Conservation (phyloP, 2,113 vertebrate species). For the Muntiacus reevesi region DNA sequence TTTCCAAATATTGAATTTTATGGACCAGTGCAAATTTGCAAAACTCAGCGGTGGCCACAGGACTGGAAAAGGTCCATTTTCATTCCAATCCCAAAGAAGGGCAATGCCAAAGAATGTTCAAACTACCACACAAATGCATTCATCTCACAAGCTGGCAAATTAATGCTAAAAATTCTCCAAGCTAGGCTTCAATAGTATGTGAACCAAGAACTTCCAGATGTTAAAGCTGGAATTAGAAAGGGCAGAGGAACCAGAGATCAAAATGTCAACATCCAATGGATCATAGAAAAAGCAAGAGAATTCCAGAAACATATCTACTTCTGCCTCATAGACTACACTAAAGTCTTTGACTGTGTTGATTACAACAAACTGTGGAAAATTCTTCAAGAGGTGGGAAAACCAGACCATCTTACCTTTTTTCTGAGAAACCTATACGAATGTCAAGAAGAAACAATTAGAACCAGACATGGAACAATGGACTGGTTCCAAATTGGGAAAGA, state of each 20-base stretch:
- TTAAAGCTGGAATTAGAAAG: background rate
- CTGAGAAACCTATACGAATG: background rate
- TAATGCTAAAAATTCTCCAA: background rate
- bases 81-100: background rate
- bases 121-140: background rate
- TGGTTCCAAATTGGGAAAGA: background rate
- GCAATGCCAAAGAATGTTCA: background rate
- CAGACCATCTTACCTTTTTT: background rate
- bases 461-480: background rate
- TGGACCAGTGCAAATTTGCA: background rate
- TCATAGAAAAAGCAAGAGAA: background rate
- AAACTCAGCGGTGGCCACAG: background rate
- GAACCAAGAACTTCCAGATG: background rate
- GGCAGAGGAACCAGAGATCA: background rate
- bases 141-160: background rate
- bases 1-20: slow-evolving; percentile 29
- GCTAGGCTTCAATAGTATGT: background rate
- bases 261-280: background rate
- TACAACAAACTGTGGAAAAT: background rate
- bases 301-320: background rate
- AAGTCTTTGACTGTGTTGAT: background rate
- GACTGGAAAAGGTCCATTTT: background rate
- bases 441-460: background rate
- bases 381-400: background rate
- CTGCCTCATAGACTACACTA: background rate